phyloP scores from a whole-genome alignment of 2,113 vertebrate species.

The Bungarus multicinctus region DNA sequence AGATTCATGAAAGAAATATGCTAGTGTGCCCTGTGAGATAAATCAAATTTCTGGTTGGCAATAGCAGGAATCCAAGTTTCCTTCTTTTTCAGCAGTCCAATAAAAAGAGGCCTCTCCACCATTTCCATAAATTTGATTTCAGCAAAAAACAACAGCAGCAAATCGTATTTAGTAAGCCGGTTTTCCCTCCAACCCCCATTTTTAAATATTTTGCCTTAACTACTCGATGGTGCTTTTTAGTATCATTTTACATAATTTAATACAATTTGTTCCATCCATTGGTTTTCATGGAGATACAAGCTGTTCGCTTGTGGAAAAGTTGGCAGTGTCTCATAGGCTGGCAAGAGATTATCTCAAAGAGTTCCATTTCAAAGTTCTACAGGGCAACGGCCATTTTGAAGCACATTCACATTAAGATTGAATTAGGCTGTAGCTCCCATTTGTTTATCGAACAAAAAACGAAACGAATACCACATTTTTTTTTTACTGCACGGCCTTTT shows the following conservation, averaged over 20 bases:
- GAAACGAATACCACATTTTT: neutral
- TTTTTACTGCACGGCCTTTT: neutral
- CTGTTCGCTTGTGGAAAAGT: constrained; percentile 82
- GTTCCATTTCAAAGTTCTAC: constrained; percentile 66
- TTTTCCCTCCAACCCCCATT: constrained; percentile 51
- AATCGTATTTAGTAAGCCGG: constrained; percentile 68
- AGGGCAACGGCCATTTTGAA: constrained; percentile 66
- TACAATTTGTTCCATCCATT: constrained; percentile 88
- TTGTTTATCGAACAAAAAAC: neutral
- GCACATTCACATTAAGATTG: neutral
- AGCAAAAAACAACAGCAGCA: constrained; percentile 31
- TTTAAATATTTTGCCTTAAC: constrained; percentile 62
- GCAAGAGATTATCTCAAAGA: constrained; percentile 71
- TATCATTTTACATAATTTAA: constrained; percentile 87
- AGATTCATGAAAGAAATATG: constrained; percentile 63
- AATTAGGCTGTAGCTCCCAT: neutral
- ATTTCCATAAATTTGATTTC: constrained; percentile 46
- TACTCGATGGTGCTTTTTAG: constrained; percentile 78
- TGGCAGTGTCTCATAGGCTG: constrained; percentile 69
- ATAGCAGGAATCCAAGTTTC: constrained; percentile 42
- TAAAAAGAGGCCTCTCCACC: constrained; percentile 27
- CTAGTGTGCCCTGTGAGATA: constrained; percentile 65
- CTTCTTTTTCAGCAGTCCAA: constrained; percentile 51
- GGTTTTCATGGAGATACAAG: constrained; percentile 86
- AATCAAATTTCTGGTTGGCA: constrained; percentile 54